phyloP scores from a whole-genome alignment of 1,140 invertebrate genomes.

The Drosophila asahinai region DNA sequence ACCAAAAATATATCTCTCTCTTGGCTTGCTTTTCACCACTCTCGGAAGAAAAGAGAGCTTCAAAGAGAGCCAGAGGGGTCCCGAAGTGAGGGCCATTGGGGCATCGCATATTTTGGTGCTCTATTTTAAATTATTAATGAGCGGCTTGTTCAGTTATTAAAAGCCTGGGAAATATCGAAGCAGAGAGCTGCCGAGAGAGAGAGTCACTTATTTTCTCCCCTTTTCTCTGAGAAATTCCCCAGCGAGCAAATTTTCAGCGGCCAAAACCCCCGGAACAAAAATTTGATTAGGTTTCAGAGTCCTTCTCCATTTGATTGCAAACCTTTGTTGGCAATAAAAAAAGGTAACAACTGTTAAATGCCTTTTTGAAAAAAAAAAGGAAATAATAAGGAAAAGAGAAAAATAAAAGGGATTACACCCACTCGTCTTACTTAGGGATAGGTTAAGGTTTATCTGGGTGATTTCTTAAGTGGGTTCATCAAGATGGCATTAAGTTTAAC shows the following conservation, averaged over 20 bases:
- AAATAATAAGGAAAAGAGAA: neutral
- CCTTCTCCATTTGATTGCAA: constrained; percentile 25
- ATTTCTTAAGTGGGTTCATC: constrained; percentile 24
- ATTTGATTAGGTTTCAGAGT: constrained; percentile 66
- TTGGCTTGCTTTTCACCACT: constrained; percentile 30
- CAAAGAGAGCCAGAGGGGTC: neutral
- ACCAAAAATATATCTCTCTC: constrained; percentile 4
- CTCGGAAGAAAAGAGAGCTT: neutral
- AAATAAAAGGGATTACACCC: constrained; percentile 10
- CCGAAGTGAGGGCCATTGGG: constrained; percentile 30
- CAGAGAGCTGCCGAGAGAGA: constrained; percentile 24
- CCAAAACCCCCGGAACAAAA: constrained; percentile 28
- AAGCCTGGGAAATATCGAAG: constrained; percentile 72
- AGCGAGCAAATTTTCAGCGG: constrained; percentile 23
- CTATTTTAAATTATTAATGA: constrained; percentile 84
- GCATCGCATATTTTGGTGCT: constrained; percentile 74
- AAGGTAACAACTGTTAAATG: constrained; percentile 25
- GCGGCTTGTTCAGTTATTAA: constrained; percentile 83
- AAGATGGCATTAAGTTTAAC: constrained; percentile 1
- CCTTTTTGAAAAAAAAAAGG: neutral
- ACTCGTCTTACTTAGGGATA: constrained; percentile 20
- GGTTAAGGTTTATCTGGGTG: constrained; percentile 9
- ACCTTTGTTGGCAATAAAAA: constrained; percentile 39
- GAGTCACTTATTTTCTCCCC: constrained; percentile 2
- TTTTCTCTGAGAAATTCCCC: constrained; percentile 28